Base-by-base conservation (phyloP, 2,797 vertebrate species). In the Diplodus puntazzo region DNA sequence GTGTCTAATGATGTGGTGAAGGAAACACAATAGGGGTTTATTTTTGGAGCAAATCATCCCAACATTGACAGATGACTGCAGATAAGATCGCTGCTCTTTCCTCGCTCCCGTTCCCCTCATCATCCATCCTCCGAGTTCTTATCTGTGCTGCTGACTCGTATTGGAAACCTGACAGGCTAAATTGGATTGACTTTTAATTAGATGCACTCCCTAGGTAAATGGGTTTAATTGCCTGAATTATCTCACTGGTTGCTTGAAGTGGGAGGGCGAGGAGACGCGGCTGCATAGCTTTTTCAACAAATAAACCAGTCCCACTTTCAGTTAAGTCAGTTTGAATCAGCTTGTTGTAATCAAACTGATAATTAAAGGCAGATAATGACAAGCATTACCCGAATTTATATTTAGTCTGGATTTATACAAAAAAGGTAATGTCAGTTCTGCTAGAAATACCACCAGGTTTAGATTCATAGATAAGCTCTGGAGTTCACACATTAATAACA, bases 101-200 rank as follows among this genome's bases (percentile, higher is more conserved):
- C 70, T 80, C 62, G 30, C 69, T 69, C 25, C 53, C 61, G 11
- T 66, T 86, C 61, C 52, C 75, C 61, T 53, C 63, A 89, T 88
- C 68, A 83, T 79, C 69, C 81, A 73, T 80, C 68, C 84, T 84
- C 74, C 49, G 52, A 60, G 69, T 80, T 80, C 77, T 88, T 88
- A 92, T 92, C 86, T 73, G 43, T 49, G 69, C 82, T 49, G 67
- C 83, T 52, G 76, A 83, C 69, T 91, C 75, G 43, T 61, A 83
- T 83, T 81, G 77, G 74, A 88, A 90, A 74, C 79, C 85, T 82
- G 87, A 90, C 84, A 48, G 67, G 63, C 67, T 83, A 88, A 93
- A 94, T 91, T 92, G 81, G 78, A 94, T 92, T 83, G 84, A 87
- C 89, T 93, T 93, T 90, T 94, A 93, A 94, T 94, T 91, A 92